phyloP scores from a whole-genome alignment of 2,888 invertebrate genomes.

The Hemaris fuciformis region DNA sequence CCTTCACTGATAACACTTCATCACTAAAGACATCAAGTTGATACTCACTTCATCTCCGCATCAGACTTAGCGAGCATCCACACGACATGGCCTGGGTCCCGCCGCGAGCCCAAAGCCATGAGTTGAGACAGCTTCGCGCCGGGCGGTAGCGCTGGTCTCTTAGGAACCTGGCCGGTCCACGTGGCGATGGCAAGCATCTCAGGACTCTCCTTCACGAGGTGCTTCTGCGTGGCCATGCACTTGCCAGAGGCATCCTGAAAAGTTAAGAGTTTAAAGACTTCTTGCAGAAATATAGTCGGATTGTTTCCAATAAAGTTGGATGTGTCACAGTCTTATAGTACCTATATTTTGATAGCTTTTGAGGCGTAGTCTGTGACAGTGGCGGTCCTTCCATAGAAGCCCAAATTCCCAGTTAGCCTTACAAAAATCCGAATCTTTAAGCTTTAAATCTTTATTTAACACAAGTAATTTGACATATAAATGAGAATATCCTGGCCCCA shows the following conservation, averaged over 20 bases:
- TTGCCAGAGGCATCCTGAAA: constrained; percentile 75
- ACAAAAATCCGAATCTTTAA: too few species aligned
- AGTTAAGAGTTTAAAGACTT: background rate
- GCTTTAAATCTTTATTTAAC: too few species aligned
- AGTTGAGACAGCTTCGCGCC: constrained; percentile 87
- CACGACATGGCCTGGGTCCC: constrained; percentile 86
- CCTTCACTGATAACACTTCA: background rate
- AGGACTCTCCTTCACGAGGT: constrained; percentile 88
- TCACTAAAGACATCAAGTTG: background rate
- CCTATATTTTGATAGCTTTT: too few species aligned
- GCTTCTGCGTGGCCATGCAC: constrained; percentile 74
- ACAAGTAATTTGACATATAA: too few species aligned
- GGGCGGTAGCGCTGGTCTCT: constrained; percentile 86
- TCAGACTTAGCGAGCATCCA: constrained; percentile 92
- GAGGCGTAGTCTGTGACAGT: too few species aligned
- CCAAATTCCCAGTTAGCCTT: too few species aligned
- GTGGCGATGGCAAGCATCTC: constrained; percentile 91
- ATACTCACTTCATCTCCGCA: constrained; percentile 87
- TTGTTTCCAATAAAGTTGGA: too few species aligned
- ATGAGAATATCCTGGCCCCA: too few species aligned
- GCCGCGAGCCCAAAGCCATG: constrained; percentile 87
- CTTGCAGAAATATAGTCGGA: too few species aligned
- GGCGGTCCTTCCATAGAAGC: too few species aligned
- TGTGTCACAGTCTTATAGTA: background rate
- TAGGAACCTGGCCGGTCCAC: constrained; percentile 90